phyloP scores from a whole-genome alignment of 2,888 invertebrate species.

The Hesperia comma region DNA sequence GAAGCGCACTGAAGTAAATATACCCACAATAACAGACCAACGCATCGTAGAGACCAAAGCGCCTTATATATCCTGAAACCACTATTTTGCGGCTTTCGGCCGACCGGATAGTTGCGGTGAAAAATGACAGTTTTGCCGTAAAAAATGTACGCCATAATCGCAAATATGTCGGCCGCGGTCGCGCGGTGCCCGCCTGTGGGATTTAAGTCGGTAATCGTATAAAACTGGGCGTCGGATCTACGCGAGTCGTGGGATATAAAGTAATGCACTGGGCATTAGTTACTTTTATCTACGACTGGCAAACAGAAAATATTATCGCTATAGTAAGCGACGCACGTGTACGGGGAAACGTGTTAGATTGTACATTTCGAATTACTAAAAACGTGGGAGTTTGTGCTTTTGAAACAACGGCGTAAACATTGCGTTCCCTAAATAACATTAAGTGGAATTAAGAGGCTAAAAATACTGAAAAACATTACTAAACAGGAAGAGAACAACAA shows the following conservation, averaged over 20 bases:
- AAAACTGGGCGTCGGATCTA: slow-evolving; percentile 43
- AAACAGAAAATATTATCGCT: not conserved
- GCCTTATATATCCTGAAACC: slow-evolving; percentile 15
- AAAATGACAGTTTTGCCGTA: slow-evolving; percentile 41
- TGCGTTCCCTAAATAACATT: too few species aligned
- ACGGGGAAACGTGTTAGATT: too few species aligned
- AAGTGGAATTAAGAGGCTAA: too few species aligned
- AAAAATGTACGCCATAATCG: slow-evolving; percentile 45
- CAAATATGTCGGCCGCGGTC: slow-evolving; percentile 44
- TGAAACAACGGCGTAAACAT: too few species aligned
- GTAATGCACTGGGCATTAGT: not conserved
- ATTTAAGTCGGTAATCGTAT: slow-evolving; percentile 48
- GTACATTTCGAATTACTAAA: too few species aligned
- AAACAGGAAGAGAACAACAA: too few species aligned
- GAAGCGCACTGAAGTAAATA: not conserved
- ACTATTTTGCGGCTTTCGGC: slow-evolving; percentile 25
- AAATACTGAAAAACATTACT: too few species aligned
- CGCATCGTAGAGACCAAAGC: slow-evolving; percentile 20
- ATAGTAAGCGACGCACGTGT: too few species aligned
- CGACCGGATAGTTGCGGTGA: slow-evolving; percentile 37
- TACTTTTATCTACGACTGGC: slow-evolving; percentile 3
- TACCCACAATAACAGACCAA: slow-evolving; percentile 38
- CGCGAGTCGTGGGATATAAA: slow-evolving; percentile 35
- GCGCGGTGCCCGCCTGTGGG: slow-evolving; percentile 34
- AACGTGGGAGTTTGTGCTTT: too few species aligned